Evolutionary conservation across 2,113 vertebrate species (phyloP).

Genomic region (Hyla sarda): DNA sequence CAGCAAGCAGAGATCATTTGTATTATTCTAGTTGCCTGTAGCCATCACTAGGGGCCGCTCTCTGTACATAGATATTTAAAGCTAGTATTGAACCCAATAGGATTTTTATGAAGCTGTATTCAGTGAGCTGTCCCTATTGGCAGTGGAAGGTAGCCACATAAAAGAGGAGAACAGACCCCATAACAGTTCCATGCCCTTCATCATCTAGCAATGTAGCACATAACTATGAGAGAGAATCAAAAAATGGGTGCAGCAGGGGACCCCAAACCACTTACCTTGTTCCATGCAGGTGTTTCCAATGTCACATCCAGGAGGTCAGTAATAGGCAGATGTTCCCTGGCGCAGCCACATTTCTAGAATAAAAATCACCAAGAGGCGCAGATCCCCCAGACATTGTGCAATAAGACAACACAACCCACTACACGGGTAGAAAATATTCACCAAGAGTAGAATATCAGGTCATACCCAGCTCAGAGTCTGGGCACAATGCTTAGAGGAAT

Average conservation of each 20-base stretch:
- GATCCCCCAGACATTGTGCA: not conserved
- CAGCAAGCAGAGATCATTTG: not conserved
- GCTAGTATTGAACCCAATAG: not conserved
- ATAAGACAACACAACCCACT: not conserved
- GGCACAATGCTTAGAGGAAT: not conserved
- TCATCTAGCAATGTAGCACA: not conserved
- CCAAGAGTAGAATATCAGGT: not conserved
- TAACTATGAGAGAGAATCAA: not conserved
- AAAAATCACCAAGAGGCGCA: not conserved
- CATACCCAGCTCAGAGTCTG: not conserved
- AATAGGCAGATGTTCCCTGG: not conserved
- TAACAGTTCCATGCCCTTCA: too few relatives aligned
- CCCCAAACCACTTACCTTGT: not conserved
- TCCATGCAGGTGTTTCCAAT: not conserved
- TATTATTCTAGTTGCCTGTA: not conserved
- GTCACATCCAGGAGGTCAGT: slow-evolving; percentile 14
- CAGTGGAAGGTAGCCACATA: too few relatives aligned
- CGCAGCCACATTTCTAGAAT: not conserved
- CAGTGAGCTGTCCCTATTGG: too few relatives aligned
- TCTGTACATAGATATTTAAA: not conserved
- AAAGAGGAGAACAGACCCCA: too few relatives aligned
- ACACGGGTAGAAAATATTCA: not conserved
- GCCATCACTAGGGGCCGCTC: not conserved
- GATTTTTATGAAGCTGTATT: not conserved
- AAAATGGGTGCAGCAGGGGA: not conserved